These are phyloP conservation scores for Machimus atricapillus DNA, from an alignment of 2,888 invertebrate species.

Conservation along the genomic window DNA sequence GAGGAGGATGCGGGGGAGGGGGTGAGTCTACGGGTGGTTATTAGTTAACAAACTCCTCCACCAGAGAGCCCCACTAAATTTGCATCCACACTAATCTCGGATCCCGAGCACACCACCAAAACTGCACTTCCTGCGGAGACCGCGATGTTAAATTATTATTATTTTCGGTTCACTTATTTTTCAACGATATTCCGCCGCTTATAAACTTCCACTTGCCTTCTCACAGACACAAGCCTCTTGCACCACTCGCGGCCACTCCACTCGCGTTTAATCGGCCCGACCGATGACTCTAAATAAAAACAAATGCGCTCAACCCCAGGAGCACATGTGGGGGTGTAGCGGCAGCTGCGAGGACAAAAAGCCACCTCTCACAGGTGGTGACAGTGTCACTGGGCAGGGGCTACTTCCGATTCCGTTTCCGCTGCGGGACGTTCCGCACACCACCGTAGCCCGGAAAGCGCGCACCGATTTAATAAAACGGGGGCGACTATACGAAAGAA, in stretches of 20 bases:
- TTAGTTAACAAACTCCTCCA: not conserved
- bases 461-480: not conserved
- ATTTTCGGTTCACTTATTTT: not conserved
- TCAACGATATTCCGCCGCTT: not conserved
- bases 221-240: not conserved
- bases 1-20: not conserved
- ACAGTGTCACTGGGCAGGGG: constrained; percentile 7
- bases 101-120: not conserved
- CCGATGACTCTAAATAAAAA: constrained; percentile 14
- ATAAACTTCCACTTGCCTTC: not conserved
- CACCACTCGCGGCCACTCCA: constrained; percentile 3
- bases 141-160: not conserved
- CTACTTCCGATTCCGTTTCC: constrained; percentile 38
- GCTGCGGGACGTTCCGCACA: not conserved
- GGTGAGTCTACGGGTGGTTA: not conserved
- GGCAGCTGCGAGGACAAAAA: not conserved
- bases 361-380: constrained; percentile 35
- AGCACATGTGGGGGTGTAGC: constrained; percentile 21
- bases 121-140: constrained; percentile 7
- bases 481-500: not conserved
- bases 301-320: constrained; percentile 23
- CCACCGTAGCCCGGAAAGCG: not conserved
- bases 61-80: not conserved
- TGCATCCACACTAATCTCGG: not conserved
- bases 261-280: constrained; percentile 2